A percentile compares a stretch with the other conserved stretches of the same genome.
Conservation (phyloP, 1,140 invertebrate species). For the Dendrolimus kikuchii region DNA sequence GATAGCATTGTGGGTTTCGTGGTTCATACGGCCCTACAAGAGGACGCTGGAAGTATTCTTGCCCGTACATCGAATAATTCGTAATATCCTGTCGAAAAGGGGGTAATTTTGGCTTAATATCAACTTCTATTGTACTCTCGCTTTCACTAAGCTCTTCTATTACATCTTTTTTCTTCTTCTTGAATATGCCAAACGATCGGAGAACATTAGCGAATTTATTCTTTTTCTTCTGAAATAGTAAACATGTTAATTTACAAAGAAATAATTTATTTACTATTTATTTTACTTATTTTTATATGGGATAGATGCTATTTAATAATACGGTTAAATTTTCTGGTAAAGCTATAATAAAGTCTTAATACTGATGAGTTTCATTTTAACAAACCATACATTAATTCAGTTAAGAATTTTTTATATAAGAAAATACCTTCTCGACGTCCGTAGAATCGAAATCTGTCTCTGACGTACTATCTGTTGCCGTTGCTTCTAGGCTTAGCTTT, state of each 20-base stretch:
- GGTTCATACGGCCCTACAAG: conserved; percentile 15
- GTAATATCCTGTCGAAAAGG: conserved; percentile 45
- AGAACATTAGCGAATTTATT: conserved; percentile 39
- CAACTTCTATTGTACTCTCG: conserved; percentile 30
- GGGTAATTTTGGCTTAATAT: conserved; percentile 20
- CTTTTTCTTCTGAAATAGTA: conserved; percentile 33
- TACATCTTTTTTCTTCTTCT: conserved; percentile 46
- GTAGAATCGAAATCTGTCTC: conserved; percentile 24
- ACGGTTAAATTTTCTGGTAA: too few species aligned
- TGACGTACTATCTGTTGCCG: conserved; percentile 18
- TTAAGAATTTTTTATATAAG: too few species aligned
- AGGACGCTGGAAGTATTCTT: conserved; percentile 37
- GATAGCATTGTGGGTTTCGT: conserved; percentile 3
- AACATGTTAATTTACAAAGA: conserved; percentile 1
- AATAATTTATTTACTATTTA: too few species aligned
- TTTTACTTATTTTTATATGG: too few species aligned
- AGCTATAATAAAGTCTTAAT: too few species aligned
- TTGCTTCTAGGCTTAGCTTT: conserved; percentile 40
- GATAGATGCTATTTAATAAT: too few species aligned
- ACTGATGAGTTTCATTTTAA: too few species aligned
- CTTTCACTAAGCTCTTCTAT: conserved; percentile 46
- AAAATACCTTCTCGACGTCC: neutral
- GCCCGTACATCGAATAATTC: conserved; percentile 42
- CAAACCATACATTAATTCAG: too few species aligned
- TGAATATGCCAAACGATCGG: conserved; percentile 32